Evolutionary conservation across 2,797 vertebrate genomes (phyloP).

Genomic region (Fundulus diaphanus): DNA sequence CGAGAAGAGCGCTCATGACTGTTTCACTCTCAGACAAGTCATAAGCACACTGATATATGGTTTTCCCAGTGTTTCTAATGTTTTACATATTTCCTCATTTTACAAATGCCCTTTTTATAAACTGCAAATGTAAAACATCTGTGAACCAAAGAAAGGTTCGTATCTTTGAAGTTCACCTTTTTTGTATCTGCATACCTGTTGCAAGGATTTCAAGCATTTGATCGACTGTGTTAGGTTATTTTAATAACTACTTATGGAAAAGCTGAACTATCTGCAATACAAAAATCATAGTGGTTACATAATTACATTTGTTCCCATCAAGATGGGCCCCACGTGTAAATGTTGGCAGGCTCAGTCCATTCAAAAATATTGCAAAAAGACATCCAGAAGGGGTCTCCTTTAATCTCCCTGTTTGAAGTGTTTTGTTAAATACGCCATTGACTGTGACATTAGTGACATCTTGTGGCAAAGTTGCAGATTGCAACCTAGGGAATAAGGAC

Average conservation of each 20-base stretch:
- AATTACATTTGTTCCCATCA: no score
- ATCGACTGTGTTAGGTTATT: neutral
- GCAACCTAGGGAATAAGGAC: neutral
- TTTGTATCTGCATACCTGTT: neutral
- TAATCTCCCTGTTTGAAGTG: neutral
- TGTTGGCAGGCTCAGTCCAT: neutral
- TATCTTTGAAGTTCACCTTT: neutral
- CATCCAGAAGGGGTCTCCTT: neutral
- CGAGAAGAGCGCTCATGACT: conserved; percentile 39
- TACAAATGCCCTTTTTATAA: neutral
- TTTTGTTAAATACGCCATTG: neutral
- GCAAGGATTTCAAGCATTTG: neutral
- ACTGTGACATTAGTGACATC: neutral
- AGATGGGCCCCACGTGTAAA: neutral
- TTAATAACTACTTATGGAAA: neutral
- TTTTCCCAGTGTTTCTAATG: conserved; percentile 26
- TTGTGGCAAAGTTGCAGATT: neutral
- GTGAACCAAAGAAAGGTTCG: neutral
- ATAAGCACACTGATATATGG: conserved; percentile 25
- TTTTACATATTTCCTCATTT: conserved; percentile 23
- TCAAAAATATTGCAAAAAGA: neutral
- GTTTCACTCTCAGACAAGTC: conserved; percentile 36
- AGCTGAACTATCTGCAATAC: neutral
- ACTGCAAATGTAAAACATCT: neutral
- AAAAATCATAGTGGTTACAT: no score